These are phyloP conservation scores for Brachyopa scutellaris DNA, from an alignment of 2,888 invertebrate species.

Conservation along the genomic window DNA sequence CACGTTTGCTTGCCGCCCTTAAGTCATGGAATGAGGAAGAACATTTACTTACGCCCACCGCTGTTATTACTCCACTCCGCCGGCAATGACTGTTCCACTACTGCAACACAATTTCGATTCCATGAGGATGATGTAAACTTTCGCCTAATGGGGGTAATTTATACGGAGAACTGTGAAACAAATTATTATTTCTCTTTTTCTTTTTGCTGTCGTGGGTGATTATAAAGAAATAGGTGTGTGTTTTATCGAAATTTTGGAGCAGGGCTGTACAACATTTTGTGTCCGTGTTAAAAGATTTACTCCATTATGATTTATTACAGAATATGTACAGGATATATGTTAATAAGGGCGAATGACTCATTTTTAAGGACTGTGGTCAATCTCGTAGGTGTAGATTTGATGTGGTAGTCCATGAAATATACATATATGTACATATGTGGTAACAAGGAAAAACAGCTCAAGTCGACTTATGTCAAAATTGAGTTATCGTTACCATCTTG, in stretches of 20 bases:
- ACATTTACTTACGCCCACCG: not conserved
- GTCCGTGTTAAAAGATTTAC: no score
- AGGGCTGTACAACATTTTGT: slow-evolving; percentile 8
- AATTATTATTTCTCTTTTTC: not conserved
- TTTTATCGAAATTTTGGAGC: not conserved
- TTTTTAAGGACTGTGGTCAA: no score
- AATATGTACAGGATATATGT: no score
- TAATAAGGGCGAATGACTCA: no score
- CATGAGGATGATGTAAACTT: slow-evolving; percentile 53
- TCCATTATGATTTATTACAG: no score
- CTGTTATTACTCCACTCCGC: not conserved
- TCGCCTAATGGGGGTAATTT: slow-evolving; percentile 44
- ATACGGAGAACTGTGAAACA: slow-evolving; percentile 13
- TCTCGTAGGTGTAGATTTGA: no score
- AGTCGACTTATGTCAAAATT: no score
- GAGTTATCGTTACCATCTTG: no score
- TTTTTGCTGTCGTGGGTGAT: slow-evolving; percentile 32
- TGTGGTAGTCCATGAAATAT: no score
- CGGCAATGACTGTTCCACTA: not conserved
- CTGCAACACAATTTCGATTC: slow-evolving; percentile 20
- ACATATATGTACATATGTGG: no score
- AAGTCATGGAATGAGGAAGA: slow-evolving; percentile 31
- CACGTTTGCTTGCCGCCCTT: slow-evolving; percentile 37
- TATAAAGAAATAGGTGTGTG: slow-evolving; percentile 32
- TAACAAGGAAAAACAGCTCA: no score